Evolutionary conservation across 2,113 vertebrate species (phyloP).

Genomic region (Oriolus oriolus): DNA sequence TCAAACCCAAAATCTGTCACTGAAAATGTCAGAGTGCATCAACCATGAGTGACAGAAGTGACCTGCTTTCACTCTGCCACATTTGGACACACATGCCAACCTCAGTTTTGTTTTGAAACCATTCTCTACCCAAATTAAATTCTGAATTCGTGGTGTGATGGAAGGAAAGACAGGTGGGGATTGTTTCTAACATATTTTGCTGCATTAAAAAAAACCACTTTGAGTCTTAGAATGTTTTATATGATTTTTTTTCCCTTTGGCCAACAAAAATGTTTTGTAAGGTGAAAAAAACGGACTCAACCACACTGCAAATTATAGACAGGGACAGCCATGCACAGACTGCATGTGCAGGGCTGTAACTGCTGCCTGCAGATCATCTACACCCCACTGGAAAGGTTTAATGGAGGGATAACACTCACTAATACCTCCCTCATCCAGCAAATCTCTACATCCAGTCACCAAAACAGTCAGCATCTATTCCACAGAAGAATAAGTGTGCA

Average conservation of each 20-base stretch:
- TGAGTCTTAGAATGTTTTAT: background rate
- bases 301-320: background rate
- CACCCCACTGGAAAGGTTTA: background rate
- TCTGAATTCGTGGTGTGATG: background rate
- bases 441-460: background rate
- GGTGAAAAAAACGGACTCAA: background rate
- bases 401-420: background rate
- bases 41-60: background rate
- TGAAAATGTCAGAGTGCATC: background rate
- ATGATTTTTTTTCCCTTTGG: background rate
- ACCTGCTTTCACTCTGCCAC: background rate
- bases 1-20: background rate
- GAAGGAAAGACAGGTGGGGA: background rate
- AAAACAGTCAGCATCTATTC: background rate
- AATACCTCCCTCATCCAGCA: background rate
- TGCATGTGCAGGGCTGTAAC: background rate
- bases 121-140: background rate
- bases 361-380: background rate
- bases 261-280: background rate
- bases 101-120: background rate
- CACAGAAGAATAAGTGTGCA: background rate
- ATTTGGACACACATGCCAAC: background rate
- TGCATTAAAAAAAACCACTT: background rate
- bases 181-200: background rate
- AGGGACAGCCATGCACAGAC: background rate